Evolutionary conservation across 2,797 vertebrate genomes (phyloP).

Genomic region (Lophius americanus): DNA sequence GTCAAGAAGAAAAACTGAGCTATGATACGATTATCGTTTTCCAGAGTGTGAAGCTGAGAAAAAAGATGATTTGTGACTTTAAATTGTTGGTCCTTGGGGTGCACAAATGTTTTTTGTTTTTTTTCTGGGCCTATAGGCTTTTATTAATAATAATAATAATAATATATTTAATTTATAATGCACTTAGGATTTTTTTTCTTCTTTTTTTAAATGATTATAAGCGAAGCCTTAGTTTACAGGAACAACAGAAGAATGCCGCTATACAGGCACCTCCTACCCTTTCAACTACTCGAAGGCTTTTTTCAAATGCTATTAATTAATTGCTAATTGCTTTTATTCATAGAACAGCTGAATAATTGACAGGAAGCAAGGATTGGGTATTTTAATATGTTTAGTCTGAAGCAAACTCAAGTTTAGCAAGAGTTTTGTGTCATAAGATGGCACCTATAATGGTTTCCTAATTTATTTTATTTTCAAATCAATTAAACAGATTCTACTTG

Average conservation of each 20-base stretch:
- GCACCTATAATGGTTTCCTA: too few species aligned
- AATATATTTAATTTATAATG: too few species aligned
- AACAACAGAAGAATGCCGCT: not conserved
- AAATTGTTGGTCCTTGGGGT: not conserved
- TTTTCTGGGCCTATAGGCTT: too few species aligned
- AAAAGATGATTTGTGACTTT: conserved; percentile 24
- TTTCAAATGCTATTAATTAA: not conserved
- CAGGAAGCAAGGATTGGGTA: too few species aligned
- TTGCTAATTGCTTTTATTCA: too few species aligned
- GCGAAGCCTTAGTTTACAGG: not conserved
- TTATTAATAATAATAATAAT: too few species aligned
- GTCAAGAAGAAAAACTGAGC: not conserved
- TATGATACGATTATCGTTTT: conserved; percentile 27
- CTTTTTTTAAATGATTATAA: too few species aligned
- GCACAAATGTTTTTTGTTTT: not conserved
- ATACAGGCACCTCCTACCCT: not conserved
- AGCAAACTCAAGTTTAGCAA: not conserved
- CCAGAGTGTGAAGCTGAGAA: conserved; percentile 4
- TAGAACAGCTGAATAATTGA: too few species aligned
- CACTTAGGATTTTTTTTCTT: too few species aligned
- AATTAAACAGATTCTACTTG: conserved; percentile 11
- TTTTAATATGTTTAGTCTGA: not conserved
- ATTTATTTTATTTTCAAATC: too few species aligned
- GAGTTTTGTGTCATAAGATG: too few species aligned
- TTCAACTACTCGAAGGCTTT: not conserved